A percentile compares a stretch with the other conserved stretches of the same genome.
Conservation (phyloP, 2,797 vertebrate species). For the Ciconia nigra region DNA sequence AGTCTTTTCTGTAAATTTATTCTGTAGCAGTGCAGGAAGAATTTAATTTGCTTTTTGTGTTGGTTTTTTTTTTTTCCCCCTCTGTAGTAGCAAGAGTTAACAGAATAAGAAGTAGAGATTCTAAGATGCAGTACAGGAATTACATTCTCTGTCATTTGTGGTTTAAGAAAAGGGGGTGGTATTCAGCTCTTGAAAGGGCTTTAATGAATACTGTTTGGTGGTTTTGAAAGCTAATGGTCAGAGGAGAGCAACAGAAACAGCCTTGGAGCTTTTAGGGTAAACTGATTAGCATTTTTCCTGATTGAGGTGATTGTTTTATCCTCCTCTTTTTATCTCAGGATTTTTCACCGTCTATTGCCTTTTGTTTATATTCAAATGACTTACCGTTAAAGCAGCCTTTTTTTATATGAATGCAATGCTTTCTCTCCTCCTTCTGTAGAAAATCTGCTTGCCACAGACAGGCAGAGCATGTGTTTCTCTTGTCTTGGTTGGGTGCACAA, state of each 20-base stretch:
- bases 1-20: neutral
- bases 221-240: constrained; percentile 72
- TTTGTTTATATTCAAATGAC: constrained; percentile 66
- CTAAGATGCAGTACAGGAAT: constrained; percentile 59
- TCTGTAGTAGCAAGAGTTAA: constrained; percentile 69
- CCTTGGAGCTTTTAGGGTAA: constrained; percentile 61
- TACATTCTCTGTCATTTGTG: constrained; percentile 72
- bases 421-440: constrained; percentile 58
- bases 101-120: constrained; percentile 32
- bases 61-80: neutral
- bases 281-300: constrained; percentile 63
- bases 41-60: neutral
- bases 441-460: constrained; percentile 68
- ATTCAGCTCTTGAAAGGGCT: constrained; percentile 74
- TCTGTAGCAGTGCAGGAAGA: neutral
- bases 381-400: constrained; percentile 42
- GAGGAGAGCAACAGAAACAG: constrained; percentile 64
- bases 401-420: constrained; percentile 53
- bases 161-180: constrained; percentile 71
- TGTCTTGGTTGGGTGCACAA: constrained; percentile 78
- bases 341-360: constrained; percentile 56
- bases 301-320: constrained; percentile 63
- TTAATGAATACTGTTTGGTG: constrained; percentile 75
- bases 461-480: constrained; percentile 77
- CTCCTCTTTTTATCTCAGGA: constrained; percentile 9